Conservation (phyloP, 2,113 vertebrate genomes). For the Limnothrissa miodon region DNA sequence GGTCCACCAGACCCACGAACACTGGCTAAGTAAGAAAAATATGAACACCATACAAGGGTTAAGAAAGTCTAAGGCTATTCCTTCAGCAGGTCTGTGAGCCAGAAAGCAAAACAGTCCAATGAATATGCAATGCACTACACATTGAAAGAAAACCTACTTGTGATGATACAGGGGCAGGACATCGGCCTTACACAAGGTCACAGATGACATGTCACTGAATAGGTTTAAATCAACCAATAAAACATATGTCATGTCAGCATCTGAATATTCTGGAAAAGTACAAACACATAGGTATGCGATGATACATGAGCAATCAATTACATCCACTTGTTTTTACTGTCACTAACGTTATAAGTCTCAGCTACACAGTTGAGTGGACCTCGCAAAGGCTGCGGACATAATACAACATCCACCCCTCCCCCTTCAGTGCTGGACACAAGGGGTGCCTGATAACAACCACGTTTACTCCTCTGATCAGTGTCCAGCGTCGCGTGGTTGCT, state of each 20-base stretch:
- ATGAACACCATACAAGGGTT: too few species aligned
- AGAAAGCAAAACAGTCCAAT: not conserved
- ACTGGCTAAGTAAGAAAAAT: too few species aligned
- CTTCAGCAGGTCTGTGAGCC: not conserved
- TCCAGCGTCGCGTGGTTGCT: not conserved
- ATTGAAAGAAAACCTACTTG: not conserved
- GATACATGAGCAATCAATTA: not conserved
- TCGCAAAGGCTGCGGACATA: not conserved
- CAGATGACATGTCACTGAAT: not conserved
- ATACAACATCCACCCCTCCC: not conserved
- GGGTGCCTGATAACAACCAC: constrained; percentile 10
- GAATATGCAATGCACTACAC: not conserved
- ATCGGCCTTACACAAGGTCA: not conserved
- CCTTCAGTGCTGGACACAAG: not conserved
- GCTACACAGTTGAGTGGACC: not conserved
- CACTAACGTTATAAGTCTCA: not conserved
- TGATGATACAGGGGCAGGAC: not conserved
- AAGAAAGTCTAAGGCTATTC: too few species aligned
- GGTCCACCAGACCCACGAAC: too few species aligned
- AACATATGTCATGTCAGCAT: not conserved
- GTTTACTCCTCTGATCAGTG: constrained; percentile 2
- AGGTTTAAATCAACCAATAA: not conserved
- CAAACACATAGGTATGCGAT: not conserved
- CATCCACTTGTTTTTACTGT: not conserved
- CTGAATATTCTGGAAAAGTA: not conserved